Percentiles rank a stretch among this genome's conserved stretches.
These are phyloP conservation scores for Nebria ingens DNA, from an alignment of 1,140 invertebrate genomes.

Conservation along the genomic window DNA sequence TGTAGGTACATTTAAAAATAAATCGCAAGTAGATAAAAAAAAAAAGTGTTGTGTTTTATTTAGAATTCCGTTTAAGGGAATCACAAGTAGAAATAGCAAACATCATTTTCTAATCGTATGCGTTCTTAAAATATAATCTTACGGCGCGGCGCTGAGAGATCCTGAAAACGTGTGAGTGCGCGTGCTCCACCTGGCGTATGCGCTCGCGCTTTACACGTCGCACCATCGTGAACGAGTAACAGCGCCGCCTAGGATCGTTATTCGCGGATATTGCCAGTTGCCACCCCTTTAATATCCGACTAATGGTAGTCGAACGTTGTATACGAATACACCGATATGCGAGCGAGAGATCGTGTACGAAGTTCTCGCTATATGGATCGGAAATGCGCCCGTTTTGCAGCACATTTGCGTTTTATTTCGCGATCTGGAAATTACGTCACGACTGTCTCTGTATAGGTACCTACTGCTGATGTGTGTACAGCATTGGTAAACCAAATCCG, in stretches of 20 bases:
- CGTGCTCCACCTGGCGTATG: not conserved
- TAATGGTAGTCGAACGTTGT: constrained; percentile 7
- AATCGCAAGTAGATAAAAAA: no score
- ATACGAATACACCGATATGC: not conserved
- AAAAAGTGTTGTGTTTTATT: no score
- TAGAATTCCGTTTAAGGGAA: no score
- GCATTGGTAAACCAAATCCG: no score
- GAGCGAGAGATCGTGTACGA: no score
- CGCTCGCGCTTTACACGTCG: not conserved
- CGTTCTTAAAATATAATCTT: no score
- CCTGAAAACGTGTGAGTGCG: no score
- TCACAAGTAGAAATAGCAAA: no score
- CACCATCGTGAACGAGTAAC: not conserved
- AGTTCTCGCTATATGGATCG: not conserved
- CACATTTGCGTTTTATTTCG: constrained; percentile 6
- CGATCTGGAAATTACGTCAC: not conserved
- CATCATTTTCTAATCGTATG: no score
- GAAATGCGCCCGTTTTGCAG: not conserved
- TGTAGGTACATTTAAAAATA: no score
- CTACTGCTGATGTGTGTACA: no score
- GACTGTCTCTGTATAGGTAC: not conserved
- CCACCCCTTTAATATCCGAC: constrained; percentile 8
- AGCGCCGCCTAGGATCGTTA: constrained; percentile 7
- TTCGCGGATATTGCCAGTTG: constrained; percentile 8
- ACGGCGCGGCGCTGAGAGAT: no score